Evolutionary conservation across 2,888 invertebrate species (phyloP).

Genomic region (Colostygia pectinataria): DNA sequence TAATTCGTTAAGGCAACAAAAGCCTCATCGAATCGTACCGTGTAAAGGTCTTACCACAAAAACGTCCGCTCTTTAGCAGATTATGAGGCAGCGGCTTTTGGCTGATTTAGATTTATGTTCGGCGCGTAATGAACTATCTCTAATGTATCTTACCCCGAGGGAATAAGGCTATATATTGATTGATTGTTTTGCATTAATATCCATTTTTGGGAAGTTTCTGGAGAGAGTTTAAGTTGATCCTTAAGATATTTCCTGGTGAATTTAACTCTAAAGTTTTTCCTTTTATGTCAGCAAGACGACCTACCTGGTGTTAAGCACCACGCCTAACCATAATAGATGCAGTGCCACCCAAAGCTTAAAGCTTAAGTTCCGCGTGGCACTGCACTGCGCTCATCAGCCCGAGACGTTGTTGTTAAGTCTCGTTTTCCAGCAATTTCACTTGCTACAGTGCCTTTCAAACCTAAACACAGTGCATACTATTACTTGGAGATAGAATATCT

Average conservation of each 20-base stretch:
- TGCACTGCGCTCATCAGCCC: no score
- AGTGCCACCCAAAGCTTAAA: no score
- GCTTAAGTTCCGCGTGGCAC: no score
- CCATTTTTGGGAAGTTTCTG: constrained; percentile 26
- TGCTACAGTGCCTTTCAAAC: no score
- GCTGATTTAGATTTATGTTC: constrained; percentile 68
- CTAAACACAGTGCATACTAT: no score
- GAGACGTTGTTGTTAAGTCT: no score
- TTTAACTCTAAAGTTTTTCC: no score
- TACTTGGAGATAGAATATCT: no score
- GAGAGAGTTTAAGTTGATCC: constrained; percentile 15
- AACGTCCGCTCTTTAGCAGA: constrained; percentile 67
- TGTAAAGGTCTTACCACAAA: constrained; percentile 45
- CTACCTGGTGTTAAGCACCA: no score
- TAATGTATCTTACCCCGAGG: constrained; percentile 34
- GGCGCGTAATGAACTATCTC: constrained; percentile 58
- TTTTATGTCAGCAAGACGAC: no score
- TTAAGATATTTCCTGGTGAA: constrained; percentile 4
- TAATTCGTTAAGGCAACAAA: no score
- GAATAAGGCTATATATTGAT: constrained; percentile 32
- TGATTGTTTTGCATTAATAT: constrained; percentile 35
- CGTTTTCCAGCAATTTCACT: no score
- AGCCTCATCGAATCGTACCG: constrained; percentile 38
- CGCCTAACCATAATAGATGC: not conserved
- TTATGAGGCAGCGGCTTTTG: constrained; percentile 66